A percentile compares a stretch with the other conserved stretches of the same genome.
phyloP scores from a whole-genome alignment of 2,113 vertebrate genomes.

The Oreamnos americanus region DNA sequence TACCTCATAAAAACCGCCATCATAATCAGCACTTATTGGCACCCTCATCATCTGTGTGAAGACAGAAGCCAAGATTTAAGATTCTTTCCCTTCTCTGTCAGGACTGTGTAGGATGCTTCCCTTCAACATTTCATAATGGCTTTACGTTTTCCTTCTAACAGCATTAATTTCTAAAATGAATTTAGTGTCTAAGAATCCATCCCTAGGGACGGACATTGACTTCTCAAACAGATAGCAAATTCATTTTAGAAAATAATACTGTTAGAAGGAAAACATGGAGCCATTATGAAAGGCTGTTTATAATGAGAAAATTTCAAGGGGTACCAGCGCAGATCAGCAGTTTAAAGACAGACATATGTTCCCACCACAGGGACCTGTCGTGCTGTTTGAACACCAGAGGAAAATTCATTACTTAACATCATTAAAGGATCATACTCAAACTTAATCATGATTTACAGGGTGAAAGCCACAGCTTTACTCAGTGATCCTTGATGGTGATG shows the following conservation, averaged over 20 bases:
- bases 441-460: slow-evolving; percentile 42
- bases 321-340: slow-evolving; percentile 47
- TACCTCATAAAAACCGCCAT: slow-evolving; percentile 43
- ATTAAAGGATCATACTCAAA: slow-evolving; percentile 58
- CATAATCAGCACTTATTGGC: slow-evolving; percentile 17
- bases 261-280: slow-evolving; percentile 6
- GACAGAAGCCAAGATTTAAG: slow-evolving; percentile 40
- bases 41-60: neutral
- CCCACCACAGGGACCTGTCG: slow-evolving; percentile 47
- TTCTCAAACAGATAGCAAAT: neutral
- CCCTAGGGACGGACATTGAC: neutral
- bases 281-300: slow-evolving; percentile 36
- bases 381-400: slow-evolving; percentile 46
- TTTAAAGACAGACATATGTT: slow-evolving; percentile 65
- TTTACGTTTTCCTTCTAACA: slow-evolving; percentile 11
- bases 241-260: slow-evolving; percentile 12
- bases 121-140: neutral
- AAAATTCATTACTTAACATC: slow-evolving; percentile 65
- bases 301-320: slow-evolving; percentile 47
- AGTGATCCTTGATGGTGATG: neutral
- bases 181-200: neutral
- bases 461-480: neutral
- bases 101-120: neutral
- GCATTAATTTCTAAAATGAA: slow-evolving; percentile 14
- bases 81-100: slow-evolving; percentile 23